Conservation (phyloP, 1,140 invertebrate genomes). For the Zeugodacus cucurbitae region DNA sequence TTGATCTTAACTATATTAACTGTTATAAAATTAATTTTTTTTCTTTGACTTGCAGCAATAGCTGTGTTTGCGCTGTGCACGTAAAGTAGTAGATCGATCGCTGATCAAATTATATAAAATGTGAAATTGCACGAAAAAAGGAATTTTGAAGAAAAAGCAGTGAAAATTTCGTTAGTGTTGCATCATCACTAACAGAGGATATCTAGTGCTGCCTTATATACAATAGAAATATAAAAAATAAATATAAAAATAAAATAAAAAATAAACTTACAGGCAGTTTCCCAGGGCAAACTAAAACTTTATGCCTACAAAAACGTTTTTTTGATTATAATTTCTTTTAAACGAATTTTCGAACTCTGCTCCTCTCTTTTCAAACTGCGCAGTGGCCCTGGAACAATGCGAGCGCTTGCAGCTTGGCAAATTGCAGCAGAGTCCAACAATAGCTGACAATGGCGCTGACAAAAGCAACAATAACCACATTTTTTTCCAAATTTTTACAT, state of each 20-base stretch:
- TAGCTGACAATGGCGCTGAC: slow-evolving; percentile 12
- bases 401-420: neutral
- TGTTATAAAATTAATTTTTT: neutral
- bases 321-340: neutral
- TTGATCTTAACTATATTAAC: neutral
- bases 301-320: too few relatives aligned
- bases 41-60: neutral
- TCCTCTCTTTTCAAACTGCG: neutral
- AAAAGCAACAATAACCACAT: neutral
- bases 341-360: neutral
- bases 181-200: neutral
- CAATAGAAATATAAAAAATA: neutral
- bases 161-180: neutral
- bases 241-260: neutral
- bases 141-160: neutral
- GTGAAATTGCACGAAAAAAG: neutral
- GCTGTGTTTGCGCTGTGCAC: neutral
- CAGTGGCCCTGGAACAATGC: neutral
- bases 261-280: neutral
- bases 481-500: neutral
- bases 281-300: neutral
- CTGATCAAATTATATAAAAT: neutral
- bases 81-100: neutral
- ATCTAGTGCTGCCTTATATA: neutral
- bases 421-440: neutral